Evolutionary conservation across 2,888 invertebrate genomes (phyloP), one percentile per base, ranked within the genome.

Genomic region (Drosophila merina): DNA sequence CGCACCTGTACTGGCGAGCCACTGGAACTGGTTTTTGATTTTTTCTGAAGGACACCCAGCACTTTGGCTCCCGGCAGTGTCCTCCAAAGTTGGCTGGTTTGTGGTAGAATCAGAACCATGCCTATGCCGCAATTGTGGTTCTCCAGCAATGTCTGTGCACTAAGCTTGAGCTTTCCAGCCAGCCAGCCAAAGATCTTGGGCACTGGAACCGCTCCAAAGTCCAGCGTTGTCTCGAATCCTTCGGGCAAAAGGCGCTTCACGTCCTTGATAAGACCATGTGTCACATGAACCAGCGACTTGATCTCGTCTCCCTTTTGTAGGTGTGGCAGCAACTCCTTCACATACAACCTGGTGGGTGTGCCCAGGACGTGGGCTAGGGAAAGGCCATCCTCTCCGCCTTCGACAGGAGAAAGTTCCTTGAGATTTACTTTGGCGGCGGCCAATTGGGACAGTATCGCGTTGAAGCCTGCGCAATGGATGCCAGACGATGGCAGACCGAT

Each of bases 71-170:
- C 89, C 7, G 92, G 64, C 51, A 94, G 85, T 2, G 92, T 92
- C 0, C 93, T 90, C 71, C 93, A 93, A 33, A 95, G 89, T n/a
- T 92, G 81, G 50, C 79, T 79, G 0, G 48, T 90, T 3, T 94
- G 92, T 10, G 94, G 93, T 7, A 96, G 95, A 40, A 99, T 93
- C 49, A 97, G 91, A 25, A 97, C 93, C 92, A 96, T 95, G 0
- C 99, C 99, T 44, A 99, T 93, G 0, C 99, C 99, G 92, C 98
- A 99, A 92, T 99, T 99, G 91, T 99, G 98, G 0, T 98, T 97
- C 50, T 95, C 93, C 10, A 97, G 93, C 95, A 99, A 95, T 90
- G 98, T 97, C 60, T 93, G 91, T 85, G 96, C 94, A 2, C 93
- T 94, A 0, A 99, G 94, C 50, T 94, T 93, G 12, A 97, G 95